phyloP scores from a whole-genome alignment of 2,888 invertebrate genomes.

The Drosophila eohydei region DNA sequence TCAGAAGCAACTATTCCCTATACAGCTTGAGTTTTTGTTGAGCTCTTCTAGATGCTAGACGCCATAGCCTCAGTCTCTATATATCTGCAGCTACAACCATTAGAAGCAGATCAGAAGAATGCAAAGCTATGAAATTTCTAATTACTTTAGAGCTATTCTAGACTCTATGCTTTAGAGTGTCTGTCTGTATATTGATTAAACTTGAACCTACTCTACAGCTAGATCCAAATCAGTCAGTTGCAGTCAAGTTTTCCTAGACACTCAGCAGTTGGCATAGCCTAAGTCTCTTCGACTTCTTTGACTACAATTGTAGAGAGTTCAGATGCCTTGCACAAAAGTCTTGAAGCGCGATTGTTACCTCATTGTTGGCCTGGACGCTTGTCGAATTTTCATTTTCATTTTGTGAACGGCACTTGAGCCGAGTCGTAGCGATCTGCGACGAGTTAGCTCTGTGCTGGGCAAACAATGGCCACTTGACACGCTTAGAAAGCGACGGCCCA shows the following conservation, averaged over 20 bases:
- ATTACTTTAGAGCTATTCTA: too few species aligned
- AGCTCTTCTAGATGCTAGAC: too few species aligned
- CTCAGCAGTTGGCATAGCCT: neutral
- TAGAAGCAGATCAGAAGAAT: too few species aligned
- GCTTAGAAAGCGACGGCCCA: constrained; percentile 25
- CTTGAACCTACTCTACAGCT: too few species aligned
- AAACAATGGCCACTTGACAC: constrained; percentile 64
- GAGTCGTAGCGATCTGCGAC: neutral
- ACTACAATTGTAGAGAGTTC: neutral
- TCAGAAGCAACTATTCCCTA: too few species aligned
- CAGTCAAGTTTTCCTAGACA: neutral
- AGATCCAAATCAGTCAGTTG: too few species aligned
- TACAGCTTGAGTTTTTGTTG: too few species aligned
- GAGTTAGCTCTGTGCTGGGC: constrained; percentile 24
- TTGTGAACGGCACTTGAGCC: constrained; percentile 13
- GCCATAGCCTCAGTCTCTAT: too few species aligned
- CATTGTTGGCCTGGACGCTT: neutral
- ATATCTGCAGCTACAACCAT: too few species aligned
- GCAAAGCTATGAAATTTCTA: too few species aligned
- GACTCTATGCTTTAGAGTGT: too few species aligned
- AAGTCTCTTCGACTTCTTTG: neutral
- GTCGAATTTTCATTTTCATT: constrained; percentile 16
- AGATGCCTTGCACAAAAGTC: neutral
- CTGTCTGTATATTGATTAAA: too few species aligned
- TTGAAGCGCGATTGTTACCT: constrained; percentile 2